Base-by-base conservation (phyloP, 2,888 invertebrate genomes). In the Pristionchus exspectatus region DNA sequence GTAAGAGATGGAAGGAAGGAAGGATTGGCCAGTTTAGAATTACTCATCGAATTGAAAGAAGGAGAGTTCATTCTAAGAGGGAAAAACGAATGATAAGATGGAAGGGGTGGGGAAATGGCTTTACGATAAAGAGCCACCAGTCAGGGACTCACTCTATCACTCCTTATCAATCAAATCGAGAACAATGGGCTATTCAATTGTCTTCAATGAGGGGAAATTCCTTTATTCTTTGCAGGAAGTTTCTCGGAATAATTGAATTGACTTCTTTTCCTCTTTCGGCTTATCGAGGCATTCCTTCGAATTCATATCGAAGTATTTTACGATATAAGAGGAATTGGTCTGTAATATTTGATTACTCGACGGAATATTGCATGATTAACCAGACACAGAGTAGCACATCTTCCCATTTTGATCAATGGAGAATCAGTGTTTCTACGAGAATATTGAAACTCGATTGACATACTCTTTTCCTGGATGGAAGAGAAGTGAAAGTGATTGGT, bases 11-110 rank as follows among this genome's bases (percentile, higher is more conserved):
- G 72, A 30, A 72, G 72, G 72, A 30, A 72, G 72, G 38, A 50
- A n/a, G 33, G 84, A 85, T 85, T 14, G 84, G 84, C 84, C 38
- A 33, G 84, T 85, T 85, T 30, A 21, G 59, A 85, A 56, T 85
- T 85, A 85, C 59, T 85, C 84, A 85, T 56, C 30, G 59, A 50
- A 50, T 54, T 56, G n/a, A 38, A 33, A 33, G 84, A 56, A 33
- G 84, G 50, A 30, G 81, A 27, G 81, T 81, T 81, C 81, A 81
- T 54, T 24, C 50, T 44, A 27, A 66, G 87, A 87, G 87, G 54
- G 69, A 87, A 38, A 56, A 87, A 33, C 16, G 87, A 87, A 33
- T 54, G 87, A 87, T 50, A 69, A 56, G 56, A 33, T 44, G 63
- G 38, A 27, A 85, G 59, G 33, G 84, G 59, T 16, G n/a, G 85